Evolutionary conservation across 37 sponge, comb jelly and placozoan genomes (phyloP).

Genomic region (Ephydatia muelleri): DNA sequence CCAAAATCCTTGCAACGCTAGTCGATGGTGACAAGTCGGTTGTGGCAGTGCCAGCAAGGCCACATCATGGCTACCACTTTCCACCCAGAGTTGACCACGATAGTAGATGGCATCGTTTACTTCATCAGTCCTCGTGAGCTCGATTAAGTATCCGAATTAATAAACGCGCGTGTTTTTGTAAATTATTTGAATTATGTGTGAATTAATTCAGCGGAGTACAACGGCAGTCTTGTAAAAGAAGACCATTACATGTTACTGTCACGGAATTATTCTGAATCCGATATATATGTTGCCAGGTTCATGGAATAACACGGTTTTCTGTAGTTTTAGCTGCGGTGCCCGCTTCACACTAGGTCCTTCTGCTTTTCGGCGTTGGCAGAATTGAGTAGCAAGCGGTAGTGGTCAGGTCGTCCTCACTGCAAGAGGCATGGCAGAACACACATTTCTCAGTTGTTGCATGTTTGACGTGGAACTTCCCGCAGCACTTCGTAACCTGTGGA

Average conservation of each 20-base stretch:
- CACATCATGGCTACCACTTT: constrained; percentile 71
- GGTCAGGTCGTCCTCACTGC: background rate
- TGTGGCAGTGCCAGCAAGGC: constrained; percentile 74
- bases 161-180: too few species aligned
- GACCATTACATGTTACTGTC: too few species aligned
- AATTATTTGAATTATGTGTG: too few species aligned
- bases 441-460: background rate
- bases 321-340: background rate
- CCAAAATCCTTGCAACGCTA: constrained; percentile 47
- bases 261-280: too few species aligned
- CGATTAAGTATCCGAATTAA: background rate
- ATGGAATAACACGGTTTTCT: background rate
- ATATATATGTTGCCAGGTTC: background rate
- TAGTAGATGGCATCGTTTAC: constrained; percentile 66
- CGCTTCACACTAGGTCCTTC: background rate
- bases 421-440: background rate
- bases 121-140: constrained; percentile 7
- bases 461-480: background rate
- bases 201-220: too few species aligned
- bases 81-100: constrained; percentile 80
- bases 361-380: constrained; percentile 1
- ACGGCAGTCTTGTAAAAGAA: too few species aligned
- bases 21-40: constrained; percentile 15
- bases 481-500: background rate
- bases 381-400: constrained; percentile 3